Evolutionary conservation across 2,888 invertebrate species (phyloP).

Genomic region (Tetropium fuscum): DNA sequence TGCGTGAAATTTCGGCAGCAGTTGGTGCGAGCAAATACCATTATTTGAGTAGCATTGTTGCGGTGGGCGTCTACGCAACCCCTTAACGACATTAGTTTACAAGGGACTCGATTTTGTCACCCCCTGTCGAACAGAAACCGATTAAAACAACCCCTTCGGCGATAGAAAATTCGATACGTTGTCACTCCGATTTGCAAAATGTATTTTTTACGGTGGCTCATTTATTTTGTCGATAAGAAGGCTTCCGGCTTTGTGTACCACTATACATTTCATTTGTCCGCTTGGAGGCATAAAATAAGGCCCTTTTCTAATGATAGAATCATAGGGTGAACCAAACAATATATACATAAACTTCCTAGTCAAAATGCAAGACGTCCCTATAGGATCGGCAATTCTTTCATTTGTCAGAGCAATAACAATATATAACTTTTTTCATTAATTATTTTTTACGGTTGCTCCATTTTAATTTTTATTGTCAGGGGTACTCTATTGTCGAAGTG

Average conservation of each 20-base stretch:
- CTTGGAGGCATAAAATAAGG: slow-evolving; percentile 47
- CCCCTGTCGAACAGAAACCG: slow-evolving; percentile 62
- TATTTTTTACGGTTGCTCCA: slow-evolving; percentile 33
- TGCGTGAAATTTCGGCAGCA: slow-evolving; percentile 42
- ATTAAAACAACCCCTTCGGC: slow-evolving; percentile 66
- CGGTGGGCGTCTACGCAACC: slow-evolving; percentile 63
- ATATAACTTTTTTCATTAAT: slow-evolving; percentile 37
- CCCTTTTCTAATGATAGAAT: slow-evolving; percentile 64
- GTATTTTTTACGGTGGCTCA: slow-evolving; percentile 57
- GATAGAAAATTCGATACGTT: slow-evolving; percentile 66
- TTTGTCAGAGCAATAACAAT: slow-evolving; percentile 36
- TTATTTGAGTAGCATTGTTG: slow-evolving; percentile 56
- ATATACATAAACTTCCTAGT: slow-evolving; percentile 53
- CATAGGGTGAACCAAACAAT: slow-evolving; percentile 63
- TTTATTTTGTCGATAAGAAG: slow-evolving; percentile 52
- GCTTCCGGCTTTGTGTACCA: slow-evolving; percentile 38
- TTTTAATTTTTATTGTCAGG: slow-evolving; percentile 27
- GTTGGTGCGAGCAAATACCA: slow-evolving; percentile 43
- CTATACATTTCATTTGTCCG: slow-evolving; percentile 42
- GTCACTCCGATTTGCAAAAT: slow-evolving; percentile 64
- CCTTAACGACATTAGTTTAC: slow-evolving; percentile 63
- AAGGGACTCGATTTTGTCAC: slow-evolving; percentile 59
- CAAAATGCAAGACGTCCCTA: slow-evolving; percentile 52
- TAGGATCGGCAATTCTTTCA: slow-evolving; percentile 39
- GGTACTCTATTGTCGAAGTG: neutral